A percentile compares a stretch with the other conserved stretches of the same genome.
These are phyloP conservation scores for Pseudonaja textilis DNA, from an alignment of 2,113 vertebrate species.

Conservation along the genomic window DNA sequence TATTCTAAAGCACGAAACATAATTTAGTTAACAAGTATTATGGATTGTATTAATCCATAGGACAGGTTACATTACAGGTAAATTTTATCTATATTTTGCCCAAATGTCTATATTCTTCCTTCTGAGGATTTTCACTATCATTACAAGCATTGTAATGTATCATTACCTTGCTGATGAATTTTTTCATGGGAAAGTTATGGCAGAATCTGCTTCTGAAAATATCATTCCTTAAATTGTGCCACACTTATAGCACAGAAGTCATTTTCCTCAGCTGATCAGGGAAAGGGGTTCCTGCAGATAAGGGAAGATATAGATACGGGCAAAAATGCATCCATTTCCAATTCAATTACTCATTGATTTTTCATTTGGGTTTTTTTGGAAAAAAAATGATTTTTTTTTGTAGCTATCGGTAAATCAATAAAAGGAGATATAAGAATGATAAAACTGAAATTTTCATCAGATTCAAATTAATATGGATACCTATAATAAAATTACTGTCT, in stretches of 20 bases:
- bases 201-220: neutral
- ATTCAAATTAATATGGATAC: neutral
- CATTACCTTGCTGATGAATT: neutral
- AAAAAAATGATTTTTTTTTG: neutral
- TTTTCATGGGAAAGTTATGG: neutral
- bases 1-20: neutral
- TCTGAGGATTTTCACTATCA: neutral
- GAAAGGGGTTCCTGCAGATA: neutral
- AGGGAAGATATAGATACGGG: neutral
- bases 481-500: neutral
- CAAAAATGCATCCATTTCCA: neutral
- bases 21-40: neutral
- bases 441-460: neutral
- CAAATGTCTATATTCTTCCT: neutral
- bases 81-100: neutral
- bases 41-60: neutral
- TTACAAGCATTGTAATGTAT: neutral
- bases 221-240: neutral
- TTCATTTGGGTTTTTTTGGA: neutral
- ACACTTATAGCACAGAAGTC: neutral
- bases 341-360: neutral
- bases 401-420: neutral
- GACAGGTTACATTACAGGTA: neutral
- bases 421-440: neutral
- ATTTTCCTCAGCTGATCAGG: neutral